Percentiles rank a stretch among this genome's conserved stretches.
Evolutionary conservation across 2,888 invertebrate species (phyloP).

Genomic region (Oligia strigilis): DNA sequence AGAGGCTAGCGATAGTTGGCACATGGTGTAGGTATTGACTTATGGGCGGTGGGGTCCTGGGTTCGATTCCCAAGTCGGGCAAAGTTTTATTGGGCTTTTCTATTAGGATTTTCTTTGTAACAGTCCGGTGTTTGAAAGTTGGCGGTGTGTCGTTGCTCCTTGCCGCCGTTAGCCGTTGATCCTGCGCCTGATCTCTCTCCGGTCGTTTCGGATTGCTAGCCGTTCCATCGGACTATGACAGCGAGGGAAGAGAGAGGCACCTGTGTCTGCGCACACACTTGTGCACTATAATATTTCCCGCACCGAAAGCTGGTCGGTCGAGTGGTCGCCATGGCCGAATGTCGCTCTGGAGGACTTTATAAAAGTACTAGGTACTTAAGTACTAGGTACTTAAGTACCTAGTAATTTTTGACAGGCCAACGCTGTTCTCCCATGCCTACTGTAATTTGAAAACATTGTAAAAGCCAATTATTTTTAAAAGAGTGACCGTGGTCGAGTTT

Average conservation of each 20-base stretch:
- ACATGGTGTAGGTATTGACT: background rate
- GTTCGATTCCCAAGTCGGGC: background rate
- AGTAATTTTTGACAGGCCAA: too few species aligned
- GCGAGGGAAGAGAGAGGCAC: too few species aligned
- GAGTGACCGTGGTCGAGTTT: too few species aligned
- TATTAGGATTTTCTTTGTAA: background rate
- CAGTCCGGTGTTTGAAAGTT: background rate
- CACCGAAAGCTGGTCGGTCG: too few species aligned
- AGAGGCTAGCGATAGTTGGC: conserved; percentile 42
- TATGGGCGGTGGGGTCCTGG: background rate
- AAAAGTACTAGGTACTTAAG: too few species aligned
- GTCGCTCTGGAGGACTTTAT: background rate
- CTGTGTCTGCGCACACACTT: too few species aligned
- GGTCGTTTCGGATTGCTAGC: background rate
- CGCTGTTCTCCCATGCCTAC: too few species aligned
- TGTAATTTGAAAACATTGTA: too few species aligned
- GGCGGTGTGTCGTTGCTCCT: background rate
- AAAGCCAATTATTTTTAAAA: too few species aligned
- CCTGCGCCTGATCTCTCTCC: background rate
- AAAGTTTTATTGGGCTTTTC: background rate
- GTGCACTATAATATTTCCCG: too few species aligned
- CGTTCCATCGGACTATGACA: too few species aligned
- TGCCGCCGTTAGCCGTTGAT: background rate
- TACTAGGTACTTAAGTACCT: too few species aligned
- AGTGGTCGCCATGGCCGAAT: background rate